Base-by-base conservation (phyloP, 2,797 vertebrate genomes). In the Nasua narica region DNA sequence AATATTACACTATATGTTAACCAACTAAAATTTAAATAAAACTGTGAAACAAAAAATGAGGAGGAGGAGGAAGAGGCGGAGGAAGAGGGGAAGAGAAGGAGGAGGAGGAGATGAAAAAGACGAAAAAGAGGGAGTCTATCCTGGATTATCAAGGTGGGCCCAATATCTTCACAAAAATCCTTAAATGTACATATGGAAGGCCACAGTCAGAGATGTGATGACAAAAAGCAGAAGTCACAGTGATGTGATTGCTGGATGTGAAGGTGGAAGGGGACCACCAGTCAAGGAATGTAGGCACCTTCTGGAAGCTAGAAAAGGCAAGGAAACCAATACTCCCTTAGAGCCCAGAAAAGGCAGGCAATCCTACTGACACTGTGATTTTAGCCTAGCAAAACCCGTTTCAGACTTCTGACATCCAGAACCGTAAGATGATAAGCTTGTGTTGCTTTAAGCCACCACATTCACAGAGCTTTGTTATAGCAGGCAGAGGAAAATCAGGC, bases 151-250 rank as follows among this genome's bases (percentile, higher is more conserved):
- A 16, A 43, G 18, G 27, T 50, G 37, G 46, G n/a, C 46, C 32
- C 72, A 27, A 40, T 81, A n/a, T 76, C 58, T 74, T 87, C 52
- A 72, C 40, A 94, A 74, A 70, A 2, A 16, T 96, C 13, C n/a
- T 94, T 92, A 79, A 94, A 94, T 58, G 50, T 87, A 37, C 72
- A 76, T 11, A 43, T 6, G 37, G 56, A 46, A 4, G 54, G 29
- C 29, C 15, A 54, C 72, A 65, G 16, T 84, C 54, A 76, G 93
- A 70, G 18, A 11, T 83, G 11, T 89, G 37, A 60, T 58, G 29
- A 50, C 40, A 60, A n/a, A 29, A 94, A 95, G 95, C 54, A 72
- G 43, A 94, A 94, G 67, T 76, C n/a, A 48, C 37, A 82, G 56
- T 69, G 48, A 58, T 90, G 58, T 48, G 81, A 92, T 76, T 69